Evolutionary conservation across 2,113 vertebrate species (phyloP).

Genomic region (Campylomormyrus numenius): DNA sequence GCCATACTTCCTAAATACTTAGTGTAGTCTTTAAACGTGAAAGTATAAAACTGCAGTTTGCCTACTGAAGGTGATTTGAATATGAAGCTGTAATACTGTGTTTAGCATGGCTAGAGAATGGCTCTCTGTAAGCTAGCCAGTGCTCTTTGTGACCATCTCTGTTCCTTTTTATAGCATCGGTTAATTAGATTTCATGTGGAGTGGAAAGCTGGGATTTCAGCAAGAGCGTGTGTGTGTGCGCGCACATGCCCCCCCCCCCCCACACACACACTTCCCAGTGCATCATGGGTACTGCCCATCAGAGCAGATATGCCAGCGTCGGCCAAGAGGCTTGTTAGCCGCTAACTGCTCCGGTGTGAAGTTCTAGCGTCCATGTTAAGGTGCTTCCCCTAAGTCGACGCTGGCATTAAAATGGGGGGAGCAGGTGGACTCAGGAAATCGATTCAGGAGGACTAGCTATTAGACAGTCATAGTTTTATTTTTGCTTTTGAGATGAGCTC

Average conservation of each 20-base stretch:
- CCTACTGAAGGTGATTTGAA: background rate
- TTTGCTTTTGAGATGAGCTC: background rate
- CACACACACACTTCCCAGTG: background rate
- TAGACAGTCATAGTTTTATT: background rate
- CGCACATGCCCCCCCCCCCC: background rate
- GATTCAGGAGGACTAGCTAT: background rate
- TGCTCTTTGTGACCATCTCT: background rate
- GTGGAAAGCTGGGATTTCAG: background rate
- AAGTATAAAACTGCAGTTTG: background rate
- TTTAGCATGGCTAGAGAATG: background rate
- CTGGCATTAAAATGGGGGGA: background rate
- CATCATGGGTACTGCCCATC: background rate
- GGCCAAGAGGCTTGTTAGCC: background rate
- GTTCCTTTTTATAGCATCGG: background rate
- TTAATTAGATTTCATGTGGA: slow-evolving; percentile 2
- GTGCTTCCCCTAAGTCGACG: background rate
- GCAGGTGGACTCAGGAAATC: background rate
- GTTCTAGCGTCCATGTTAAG: background rate
- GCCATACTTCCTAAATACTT: background rate
- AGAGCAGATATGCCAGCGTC: background rate
- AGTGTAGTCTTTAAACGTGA: background rate
- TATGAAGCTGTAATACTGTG: background rate
- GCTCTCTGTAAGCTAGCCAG: background rate
- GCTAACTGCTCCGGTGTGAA: background rate
- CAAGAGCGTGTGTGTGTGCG: background rate